These are phyloP conservation scores for Stomorhina lunata DNA, from an alignment of 2,888 invertebrate species.

Conservation along the genomic window DNA sequence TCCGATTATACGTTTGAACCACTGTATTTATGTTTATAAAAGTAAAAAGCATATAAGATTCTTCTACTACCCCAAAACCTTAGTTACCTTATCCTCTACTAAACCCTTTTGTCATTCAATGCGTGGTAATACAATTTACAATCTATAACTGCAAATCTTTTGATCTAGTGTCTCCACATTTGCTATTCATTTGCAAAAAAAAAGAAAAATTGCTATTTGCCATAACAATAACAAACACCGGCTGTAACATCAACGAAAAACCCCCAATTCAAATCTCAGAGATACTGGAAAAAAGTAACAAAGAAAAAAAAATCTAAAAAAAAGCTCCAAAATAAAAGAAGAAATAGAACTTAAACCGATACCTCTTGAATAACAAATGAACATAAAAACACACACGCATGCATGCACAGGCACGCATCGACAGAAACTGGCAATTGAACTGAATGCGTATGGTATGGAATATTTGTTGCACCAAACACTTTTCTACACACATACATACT, in stretches of 20 bases:
- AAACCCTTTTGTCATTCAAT: conserved; percentile 41
- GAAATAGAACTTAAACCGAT: conserved; percentile 69
- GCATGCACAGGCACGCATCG: neutral
- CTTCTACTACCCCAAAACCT: too few relatives aligned
- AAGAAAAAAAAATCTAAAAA: neutral
- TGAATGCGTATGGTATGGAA: conserved; percentile 58
- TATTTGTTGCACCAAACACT: conserved; percentile 15
- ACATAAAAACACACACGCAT: neutral
- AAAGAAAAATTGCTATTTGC: conserved; percentile 14
- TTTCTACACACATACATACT: neutral
- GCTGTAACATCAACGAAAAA: conserved; percentile 20
- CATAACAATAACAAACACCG: conserved; percentile 12
- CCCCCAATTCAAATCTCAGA: conserved; percentile 48
- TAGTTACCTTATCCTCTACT: conserved; percentile 1
- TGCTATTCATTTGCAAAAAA: conserved; percentile 9
- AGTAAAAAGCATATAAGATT: too few relatives aligned
- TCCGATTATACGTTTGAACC: too few relatives aligned
- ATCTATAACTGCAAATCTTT: conserved; percentile 66
- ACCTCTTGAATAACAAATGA: conserved; percentile 71
- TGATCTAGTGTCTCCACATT: conserved; percentile 62
- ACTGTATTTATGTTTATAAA: too few relatives aligned
- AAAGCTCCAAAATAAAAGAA: conserved; percentile 41
- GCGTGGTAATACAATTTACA: conserved; percentile 62
- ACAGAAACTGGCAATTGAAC: conserved; percentile 44
- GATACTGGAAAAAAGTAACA: neutral